Evolutionary conservation across 2,113 vertebrate genomes (phyloP).

Genomic region (Lichenostomus cassidix): DNA sequence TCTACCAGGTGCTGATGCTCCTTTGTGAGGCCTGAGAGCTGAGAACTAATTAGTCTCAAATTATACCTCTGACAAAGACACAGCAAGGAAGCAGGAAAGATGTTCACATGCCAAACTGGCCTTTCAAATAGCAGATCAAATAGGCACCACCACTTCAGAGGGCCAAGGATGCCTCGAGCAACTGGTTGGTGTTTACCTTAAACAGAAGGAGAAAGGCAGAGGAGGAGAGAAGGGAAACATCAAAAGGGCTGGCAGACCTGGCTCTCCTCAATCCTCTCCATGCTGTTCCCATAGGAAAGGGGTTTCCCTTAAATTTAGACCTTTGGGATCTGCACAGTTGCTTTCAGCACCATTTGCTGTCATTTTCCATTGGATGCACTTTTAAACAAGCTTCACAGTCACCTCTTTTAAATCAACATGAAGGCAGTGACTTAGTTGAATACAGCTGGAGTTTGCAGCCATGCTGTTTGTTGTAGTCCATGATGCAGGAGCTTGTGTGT

Average conservation of each 20-base stretch:
- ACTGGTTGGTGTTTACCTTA: background rate
- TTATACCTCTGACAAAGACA: constrained; percentile 21
- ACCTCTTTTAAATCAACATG: constrained; percentile 23
- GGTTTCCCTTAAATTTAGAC: background rate
- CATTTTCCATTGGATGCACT: background rate
- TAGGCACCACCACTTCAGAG: background rate
- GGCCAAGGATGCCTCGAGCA: background rate
- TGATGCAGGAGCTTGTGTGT: background rate
- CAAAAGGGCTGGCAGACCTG: background rate
- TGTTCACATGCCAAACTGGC: background rate
- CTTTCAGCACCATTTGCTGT: background rate
- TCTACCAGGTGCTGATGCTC: constrained; percentile 14
- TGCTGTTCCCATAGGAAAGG: background rate
- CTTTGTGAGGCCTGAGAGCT: constrained; percentile 23
- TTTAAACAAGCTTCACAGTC: background rate
- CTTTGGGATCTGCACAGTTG: background rate
- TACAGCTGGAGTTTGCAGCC: background rate
- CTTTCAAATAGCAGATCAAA: constrained; percentile 30
- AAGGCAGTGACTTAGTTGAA: background rate
- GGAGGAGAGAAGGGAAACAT: background rate
- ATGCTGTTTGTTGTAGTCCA: background rate
- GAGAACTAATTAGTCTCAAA: constrained; percentile 52
- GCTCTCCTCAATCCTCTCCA: background rate
- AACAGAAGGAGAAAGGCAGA: background rate
- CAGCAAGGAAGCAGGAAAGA: background rate